Conservation (phyloP, 2,888 invertebrate species). For the Oscheius myriophilus region DNA sequence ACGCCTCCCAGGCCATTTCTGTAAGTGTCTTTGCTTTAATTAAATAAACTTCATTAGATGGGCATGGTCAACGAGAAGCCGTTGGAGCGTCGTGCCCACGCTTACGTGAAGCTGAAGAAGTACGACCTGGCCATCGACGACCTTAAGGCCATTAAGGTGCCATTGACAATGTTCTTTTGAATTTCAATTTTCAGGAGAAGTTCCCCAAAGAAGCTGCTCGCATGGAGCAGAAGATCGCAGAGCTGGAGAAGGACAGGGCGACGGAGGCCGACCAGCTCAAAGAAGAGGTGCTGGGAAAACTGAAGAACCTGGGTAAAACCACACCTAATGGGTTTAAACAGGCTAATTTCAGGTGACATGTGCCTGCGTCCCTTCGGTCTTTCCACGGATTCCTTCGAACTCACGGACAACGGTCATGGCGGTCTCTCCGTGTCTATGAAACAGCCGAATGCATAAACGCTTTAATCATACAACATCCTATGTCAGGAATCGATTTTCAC, state of each 20-base stretch:
- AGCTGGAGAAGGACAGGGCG: constrained; percentile 35
- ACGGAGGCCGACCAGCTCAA: constrained; percentile 55
- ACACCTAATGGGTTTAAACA: neutral
- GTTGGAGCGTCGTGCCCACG: constrained; percentile 49
- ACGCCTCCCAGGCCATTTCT: constrained; percentile 46
- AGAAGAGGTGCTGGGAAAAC: constrained; percentile 59
- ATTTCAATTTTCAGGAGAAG: constrained; percentile 8
- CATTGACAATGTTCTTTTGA: neutral
- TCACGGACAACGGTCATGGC: constrained; percentile 61
- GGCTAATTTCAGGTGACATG: constrained; percentile 36
- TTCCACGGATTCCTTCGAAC: constrained; percentile 63
- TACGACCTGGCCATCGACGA: constrained; percentile 33
- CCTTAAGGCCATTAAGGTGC: neutral
- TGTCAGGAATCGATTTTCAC: neutral
- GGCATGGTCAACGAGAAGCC: constrained; percentile 43
- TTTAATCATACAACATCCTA: neutral
- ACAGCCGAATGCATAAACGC: constrained; percentile 13
- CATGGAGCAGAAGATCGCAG: constrained; percentile 30
- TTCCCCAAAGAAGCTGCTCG: constrained; percentile 3
- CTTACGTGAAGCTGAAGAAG: constrained; percentile 45
- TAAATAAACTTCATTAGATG: constrained; percentile 27
- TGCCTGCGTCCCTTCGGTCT: constrained; percentile 63
- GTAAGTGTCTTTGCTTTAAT: neutral
- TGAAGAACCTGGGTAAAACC: constrained; percentile 58
- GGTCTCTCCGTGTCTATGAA: constrained; percentile 66